Conservation (phyloP, 2,888 invertebrate genomes). For the Drosophila emarginata region DNA sequence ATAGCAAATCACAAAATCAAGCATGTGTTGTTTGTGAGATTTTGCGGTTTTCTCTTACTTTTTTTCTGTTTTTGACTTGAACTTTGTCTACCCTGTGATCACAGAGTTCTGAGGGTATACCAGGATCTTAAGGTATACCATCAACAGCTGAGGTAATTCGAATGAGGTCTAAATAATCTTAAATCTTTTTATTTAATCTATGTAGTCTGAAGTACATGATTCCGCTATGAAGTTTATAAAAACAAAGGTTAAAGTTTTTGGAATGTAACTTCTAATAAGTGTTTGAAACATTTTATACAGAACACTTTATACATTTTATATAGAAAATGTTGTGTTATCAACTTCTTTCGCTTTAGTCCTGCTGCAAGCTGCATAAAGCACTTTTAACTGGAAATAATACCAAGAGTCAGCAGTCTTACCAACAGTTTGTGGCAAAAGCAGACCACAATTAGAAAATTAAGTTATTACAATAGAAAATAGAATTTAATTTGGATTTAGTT, state of each 20-base stretch:
- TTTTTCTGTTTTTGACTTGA: not conserved
- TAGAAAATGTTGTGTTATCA: not conserved
- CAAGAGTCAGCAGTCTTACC: too few species aligned
- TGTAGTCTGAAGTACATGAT: not conserved
- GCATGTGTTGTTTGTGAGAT: constrained; percentile 42
- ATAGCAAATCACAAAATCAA: constrained; percentile 24
- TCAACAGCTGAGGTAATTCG: not conserved
- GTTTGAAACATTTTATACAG: too few species aligned
- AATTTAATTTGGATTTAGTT: not conserved
- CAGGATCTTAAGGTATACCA: not conserved
- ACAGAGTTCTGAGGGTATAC: not conserved
- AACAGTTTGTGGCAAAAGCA: not conserved
- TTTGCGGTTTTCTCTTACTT: constrained; percentile 39
- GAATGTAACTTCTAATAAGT: too few species aligned
- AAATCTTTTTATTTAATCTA: not conserved
- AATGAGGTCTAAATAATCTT: too few species aligned
- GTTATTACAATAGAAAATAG: not conserved
- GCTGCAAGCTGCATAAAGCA: not conserved
- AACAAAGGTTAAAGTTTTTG: too few species aligned
- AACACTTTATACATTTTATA: not conserved
- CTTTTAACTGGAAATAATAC: not conserved
- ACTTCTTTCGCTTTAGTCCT: constrained; percentile 11
- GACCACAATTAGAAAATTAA: not conserved
- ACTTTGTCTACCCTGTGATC: not conserved
- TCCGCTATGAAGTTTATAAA: too few species aligned